Percentiles rank a stretch among this genome's conserved stretches.
Evolutionary conservation across 1,140 invertebrate genomes (phyloP).

Genomic region (Lamellibrachia luymesi): DNA sequence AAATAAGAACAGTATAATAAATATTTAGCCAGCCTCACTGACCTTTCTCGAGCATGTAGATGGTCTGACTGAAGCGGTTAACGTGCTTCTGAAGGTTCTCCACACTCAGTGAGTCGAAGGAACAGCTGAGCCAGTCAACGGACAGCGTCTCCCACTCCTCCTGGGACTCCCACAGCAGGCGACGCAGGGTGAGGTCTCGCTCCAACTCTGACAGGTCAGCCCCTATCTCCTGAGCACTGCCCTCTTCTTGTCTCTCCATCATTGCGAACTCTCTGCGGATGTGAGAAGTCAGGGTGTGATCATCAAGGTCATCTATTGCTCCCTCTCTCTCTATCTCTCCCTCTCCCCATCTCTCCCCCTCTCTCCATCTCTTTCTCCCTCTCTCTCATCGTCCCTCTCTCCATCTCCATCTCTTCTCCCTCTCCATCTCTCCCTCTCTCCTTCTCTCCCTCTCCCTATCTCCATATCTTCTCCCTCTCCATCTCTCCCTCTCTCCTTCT

Average conservation of each 20-base stretch:
- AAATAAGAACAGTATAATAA: too few relatives aligned
- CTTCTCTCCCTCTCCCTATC: too few relatives aligned
- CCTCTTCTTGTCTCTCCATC: constrained; percentile 41
- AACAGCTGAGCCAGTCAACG: constrained; percentile 48
- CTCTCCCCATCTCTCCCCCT: too few relatives aligned
- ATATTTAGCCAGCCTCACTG: background rate
- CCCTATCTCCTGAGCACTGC: constrained; percentile 49
- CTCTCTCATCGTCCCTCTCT: too few relatives aligned
- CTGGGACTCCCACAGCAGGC: constrained; percentile 52
- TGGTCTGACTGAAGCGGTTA: constrained; percentile 54
- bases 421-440: too few relatives aligned
- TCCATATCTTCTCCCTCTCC: too few relatives aligned
- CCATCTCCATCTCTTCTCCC: too few relatives aligned
- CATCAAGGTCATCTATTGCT: background rate
- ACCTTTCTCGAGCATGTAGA: constrained; percentile 57
- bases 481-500: too few relatives aligned
- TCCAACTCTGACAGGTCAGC: constrained; percentile 53
- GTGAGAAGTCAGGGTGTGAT: background rate
- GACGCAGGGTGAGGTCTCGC: constrained; percentile 51
- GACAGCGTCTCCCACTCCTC: constrained; percentile 52
- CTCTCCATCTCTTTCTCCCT: too few relatives aligned
- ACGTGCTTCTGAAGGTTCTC: constrained; percentile 55
- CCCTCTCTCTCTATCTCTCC: too few relatives aligned
- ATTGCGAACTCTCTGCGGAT: constrained; percentile 42
- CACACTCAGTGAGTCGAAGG: constrained; percentile 53